Evolutionary conservation across 1,140 invertebrate species (phyloP), one percentile per base, ranked within the genome.

Genomic region (Calephelis nemesis): DNA sequence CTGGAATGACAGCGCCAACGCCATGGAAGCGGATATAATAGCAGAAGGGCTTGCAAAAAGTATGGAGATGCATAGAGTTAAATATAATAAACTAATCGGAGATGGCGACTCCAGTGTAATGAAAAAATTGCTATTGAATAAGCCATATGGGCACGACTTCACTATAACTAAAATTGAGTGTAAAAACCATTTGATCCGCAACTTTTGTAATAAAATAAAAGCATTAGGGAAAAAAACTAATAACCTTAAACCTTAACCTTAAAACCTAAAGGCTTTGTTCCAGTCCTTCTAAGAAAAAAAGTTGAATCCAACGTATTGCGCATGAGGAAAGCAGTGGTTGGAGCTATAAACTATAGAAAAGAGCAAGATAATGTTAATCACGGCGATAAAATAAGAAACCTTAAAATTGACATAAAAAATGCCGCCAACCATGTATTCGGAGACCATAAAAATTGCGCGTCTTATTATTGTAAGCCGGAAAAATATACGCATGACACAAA

Each of bases 131-230:
- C 50, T 52, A 52, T 19, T 52, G 50, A n/a, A 52, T n/a, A n/a
- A 52, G 50, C 42, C 42, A 42, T 42, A 42, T 42, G 42, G 42
- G 42, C 42, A 42, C 42, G 69, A 79, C 9, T 45, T 84, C 1
- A 70, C 63, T 12, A 64, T 75, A 12, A 64, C 78, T 69, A 82
- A 82, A 75, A 74, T 78, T 8, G 77, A 85, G 67, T 87, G 84
- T 65, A 60, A 49, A 1, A 87, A 85, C 65, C 82, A 89, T 69
- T 54, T 87, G 9, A 63, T 82, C 8, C 62, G 82, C 30, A 85
- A 82, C 69, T 76, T 76, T 67, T 81, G 68, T 15, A 70, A 70
- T 52, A 73, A 73, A 63, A 13, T 66, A 9, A 19, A 62, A 62
- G 12, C 5, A 7, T 30, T 67, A 13, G 19, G 1, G 42, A 7